Conservation (phyloP, 1,140 invertebrate species). For the Zelostemma sp. region DNA sequence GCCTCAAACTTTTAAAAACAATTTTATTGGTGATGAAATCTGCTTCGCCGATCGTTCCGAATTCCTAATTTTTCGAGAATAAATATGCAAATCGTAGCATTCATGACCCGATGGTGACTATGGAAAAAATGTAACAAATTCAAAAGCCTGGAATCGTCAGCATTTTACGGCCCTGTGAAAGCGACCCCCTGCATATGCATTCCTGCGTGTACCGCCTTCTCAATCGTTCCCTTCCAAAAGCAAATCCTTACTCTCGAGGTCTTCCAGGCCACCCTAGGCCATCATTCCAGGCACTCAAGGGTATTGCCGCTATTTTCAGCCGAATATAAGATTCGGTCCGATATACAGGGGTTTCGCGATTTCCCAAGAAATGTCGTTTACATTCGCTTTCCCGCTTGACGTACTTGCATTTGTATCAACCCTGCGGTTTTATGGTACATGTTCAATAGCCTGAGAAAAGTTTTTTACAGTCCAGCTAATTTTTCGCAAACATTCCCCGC, state of each 20-base stretch:
- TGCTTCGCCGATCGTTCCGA: too few species aligned
- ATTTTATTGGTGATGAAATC: too few species aligned
- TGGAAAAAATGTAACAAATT: too few species aligned
- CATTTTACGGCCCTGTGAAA: constrained; percentile 33
- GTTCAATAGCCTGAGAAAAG: constrained; percentile 44
- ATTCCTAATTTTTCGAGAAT: too few species aligned
- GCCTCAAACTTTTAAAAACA: too few species aligned
- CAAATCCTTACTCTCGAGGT: constrained; percentile 60
- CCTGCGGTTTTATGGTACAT: constrained; percentile 35
- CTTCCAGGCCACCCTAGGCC: constrained; percentile 44
- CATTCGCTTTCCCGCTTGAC: constrained; percentile 54
- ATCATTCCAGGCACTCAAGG: constrained; percentile 60
- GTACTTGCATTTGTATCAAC: constrained; percentile 47
- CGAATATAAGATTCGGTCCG: constrained; percentile 47
- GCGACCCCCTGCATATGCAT: constrained; percentile 63
- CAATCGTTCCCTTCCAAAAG: constrained; percentile 57
- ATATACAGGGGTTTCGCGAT: constrained; percentile 49
- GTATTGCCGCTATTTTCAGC: constrained; percentile 64
- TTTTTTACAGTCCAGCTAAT: constrained; percentile 40
- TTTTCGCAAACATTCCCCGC: constrained; percentile 31
- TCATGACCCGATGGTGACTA: too few species aligned
- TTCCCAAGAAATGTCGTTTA: constrained; percentile 55
- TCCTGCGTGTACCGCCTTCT: constrained; percentile 52
- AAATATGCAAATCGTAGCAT: too few species aligned
- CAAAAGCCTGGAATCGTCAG: too few species aligned